Conservation (phyloP, 2,113 vertebrate genomes). For the Xyrauchen texanus region DNA sequence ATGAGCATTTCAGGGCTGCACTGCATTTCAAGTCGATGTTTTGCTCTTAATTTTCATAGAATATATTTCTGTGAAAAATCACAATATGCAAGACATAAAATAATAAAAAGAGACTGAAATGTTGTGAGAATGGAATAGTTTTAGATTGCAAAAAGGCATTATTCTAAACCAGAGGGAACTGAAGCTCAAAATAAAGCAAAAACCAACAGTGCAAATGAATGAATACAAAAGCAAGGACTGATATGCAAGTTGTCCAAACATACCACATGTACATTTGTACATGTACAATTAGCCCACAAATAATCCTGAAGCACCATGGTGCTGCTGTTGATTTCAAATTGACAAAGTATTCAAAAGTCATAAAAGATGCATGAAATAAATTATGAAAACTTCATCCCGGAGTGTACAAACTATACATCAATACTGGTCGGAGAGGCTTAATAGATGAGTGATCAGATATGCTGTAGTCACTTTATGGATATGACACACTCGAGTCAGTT, state of each 20-base stretch:
- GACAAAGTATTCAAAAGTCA: conserved; percentile 35
- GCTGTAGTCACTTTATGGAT: conserved; percentile 20
- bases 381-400: conserved; percentile 55
- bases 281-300: conserved; percentile 20
- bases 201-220: conserved; percentile 68
- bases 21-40: background rate
- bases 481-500: conserved; percentile 66
- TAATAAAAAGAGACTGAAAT: background rate
- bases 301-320: conserved; percentile 12
- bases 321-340: conserved; percentile 10
- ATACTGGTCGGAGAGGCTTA: conserved; percentile 70
- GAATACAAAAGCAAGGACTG: conserved; percentile 59
- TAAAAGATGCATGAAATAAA: conserved; percentile 50
- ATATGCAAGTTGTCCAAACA: conserved; percentile 13
- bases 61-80: background rate
- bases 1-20: too few relatives aligned
- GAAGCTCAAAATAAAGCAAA: conserved; percentile 65
- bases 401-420: conserved; percentile 70
- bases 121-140: background rate
- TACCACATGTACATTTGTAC: background rate
- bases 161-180: conserved; percentile 3
- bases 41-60: too few relatives aligned
- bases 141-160: background rate
- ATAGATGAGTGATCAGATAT: conserved; percentile 40
- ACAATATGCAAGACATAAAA: background rate